phyloP scores from a whole-genome alignment of 2,888 invertebrate genomes.

The Ommatoiulus sabulosus region DNA sequence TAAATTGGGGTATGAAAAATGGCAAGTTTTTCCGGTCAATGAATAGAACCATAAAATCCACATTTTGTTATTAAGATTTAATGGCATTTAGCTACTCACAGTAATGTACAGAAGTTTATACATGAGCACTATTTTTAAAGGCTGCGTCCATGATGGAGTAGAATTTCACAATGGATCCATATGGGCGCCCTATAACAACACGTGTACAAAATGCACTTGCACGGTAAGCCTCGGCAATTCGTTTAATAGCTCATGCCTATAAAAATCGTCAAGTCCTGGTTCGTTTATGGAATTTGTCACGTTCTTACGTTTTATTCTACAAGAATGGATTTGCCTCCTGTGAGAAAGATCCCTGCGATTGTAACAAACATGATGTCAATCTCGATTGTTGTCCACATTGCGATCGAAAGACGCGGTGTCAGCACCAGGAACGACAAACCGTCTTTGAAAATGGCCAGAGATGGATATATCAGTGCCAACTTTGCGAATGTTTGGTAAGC shows the following conservation, averaged over 20 bases:
- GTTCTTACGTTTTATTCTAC: conserved; percentile 46
- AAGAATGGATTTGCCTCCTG: conserved; percentile 72
- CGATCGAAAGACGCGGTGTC: conserved; percentile 76
- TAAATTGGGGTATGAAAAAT: background rate
- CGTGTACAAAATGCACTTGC: conserved; percentile 65
- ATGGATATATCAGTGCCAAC: conserved; percentile 92
- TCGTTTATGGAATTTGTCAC: too few relatives aligned
- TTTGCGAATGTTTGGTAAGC: conserved; percentile 87
- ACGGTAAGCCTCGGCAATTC: conserved; percentile 61
- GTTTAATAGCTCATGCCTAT: background rate
- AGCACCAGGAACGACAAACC: conserved; percentile 82
- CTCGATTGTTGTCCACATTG: conserved; percentile 84
- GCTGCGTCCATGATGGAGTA: conserved; percentile 79
- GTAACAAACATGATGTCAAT: conserved; percentile 68
- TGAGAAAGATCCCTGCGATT: conserved; percentile 78
- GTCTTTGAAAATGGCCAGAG: conserved; percentile 83
- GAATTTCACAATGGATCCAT: conserved; percentile 63
- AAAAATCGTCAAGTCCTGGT: background rate
- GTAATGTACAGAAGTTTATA: background rate
- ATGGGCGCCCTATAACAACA: conserved; percentile 64
- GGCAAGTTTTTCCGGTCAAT: background rate
- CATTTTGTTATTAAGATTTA: too few relatives aligned
- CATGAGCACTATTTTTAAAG: conserved; percentile 67
- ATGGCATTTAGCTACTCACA: too few relatives aligned
- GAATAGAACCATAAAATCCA: too few relatives aligned